Conservation (phyloP, 2,888 invertebrate genomes). For the Podotricha telesiphe region DNA sequence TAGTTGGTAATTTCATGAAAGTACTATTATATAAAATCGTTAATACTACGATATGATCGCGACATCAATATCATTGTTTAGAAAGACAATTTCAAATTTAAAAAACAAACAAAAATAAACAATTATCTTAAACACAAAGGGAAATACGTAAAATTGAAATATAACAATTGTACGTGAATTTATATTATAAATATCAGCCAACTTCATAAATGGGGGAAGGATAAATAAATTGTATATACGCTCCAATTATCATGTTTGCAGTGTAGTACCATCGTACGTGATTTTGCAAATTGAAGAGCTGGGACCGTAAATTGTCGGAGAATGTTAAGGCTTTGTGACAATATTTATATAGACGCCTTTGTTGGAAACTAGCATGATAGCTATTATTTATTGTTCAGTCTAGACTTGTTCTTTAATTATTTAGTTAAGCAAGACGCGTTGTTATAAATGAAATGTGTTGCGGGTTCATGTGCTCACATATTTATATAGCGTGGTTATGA, state of each 20-base stretch:
- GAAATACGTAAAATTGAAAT: neutral
- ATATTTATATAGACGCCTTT: conserved; percentile 13
- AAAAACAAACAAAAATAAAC: neutral
- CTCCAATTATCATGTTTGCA: conserved; percentile 27
- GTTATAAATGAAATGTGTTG: neutral
- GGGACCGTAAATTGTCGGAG: conserved; percentile 1
- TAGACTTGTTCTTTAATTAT: conserved; percentile 16
- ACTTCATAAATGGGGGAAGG: conserved; percentile 7
- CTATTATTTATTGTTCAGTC: conserved; percentile 9
- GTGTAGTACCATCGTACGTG: conserved; percentile 23
- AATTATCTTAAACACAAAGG: neutral
- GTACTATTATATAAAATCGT: no score
- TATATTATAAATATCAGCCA: conserved; percentile 10
- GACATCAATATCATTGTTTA: neutral
- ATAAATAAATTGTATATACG: conserved; percentile 23
- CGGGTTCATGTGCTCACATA: neutral
- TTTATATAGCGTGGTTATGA: neutral
- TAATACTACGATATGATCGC: no score
- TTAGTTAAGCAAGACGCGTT: neutral
- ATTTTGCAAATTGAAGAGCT: conserved; percentile 22
- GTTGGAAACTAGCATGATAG: neutral
- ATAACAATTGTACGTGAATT: neutral
- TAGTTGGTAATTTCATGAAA: no score
- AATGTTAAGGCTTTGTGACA: neutral
- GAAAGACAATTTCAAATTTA: neutral